These are phyloP conservation scores for Craniophora ligustri DNA, from an alignment of 2,888 invertebrate species.

Conservation along the genomic window DNA sequence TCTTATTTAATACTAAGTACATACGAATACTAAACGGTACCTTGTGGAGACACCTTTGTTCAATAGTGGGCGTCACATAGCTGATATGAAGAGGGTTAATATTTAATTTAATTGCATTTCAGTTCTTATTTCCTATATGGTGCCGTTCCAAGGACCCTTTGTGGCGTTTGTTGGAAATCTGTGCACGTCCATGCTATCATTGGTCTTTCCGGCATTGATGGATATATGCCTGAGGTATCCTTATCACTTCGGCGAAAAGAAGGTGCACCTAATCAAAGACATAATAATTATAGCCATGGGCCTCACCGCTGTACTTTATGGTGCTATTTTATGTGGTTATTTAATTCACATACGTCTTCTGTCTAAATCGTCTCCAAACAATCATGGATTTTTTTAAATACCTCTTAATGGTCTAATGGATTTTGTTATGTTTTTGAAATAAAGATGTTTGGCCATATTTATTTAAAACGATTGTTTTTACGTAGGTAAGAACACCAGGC, in stretches of 20 bases:
- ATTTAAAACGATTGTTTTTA: too few relatives aligned
- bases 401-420: constrained; percentile 3
- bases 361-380: constrained; percentile 53
- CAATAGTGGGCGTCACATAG: too few relatives aligned
- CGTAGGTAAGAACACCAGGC: too few relatives aligned
- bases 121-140: constrained; percentile 68
- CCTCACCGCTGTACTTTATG: constrained; percentile 55
- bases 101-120: constrained; percentile 47
- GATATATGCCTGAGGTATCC: constrained; percentile 73
- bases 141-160: constrained; percentile 75
- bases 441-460: constrained; percentile 1
- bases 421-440: not conserved
- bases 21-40: too few relatives aligned
- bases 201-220: constrained; percentile 77
- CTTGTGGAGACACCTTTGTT: too few relatives aligned
- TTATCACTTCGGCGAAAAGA: constrained; percentile 61
- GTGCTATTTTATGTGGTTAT: constrained; percentile 61
- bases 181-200: constrained; percentile 68
- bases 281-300: constrained; percentile 63
- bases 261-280: constrained; percentile 63
- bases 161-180: constrained; percentile 75
- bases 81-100: too few relatives aligned
- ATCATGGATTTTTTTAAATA: constrained; percentile 31
- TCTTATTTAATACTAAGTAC: too few relatives aligned
- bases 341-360: constrained; percentile 67